phyloP scores from a whole-genome alignment of 2,113 vertebrate species.

The Anhinga rufa region DNA sequence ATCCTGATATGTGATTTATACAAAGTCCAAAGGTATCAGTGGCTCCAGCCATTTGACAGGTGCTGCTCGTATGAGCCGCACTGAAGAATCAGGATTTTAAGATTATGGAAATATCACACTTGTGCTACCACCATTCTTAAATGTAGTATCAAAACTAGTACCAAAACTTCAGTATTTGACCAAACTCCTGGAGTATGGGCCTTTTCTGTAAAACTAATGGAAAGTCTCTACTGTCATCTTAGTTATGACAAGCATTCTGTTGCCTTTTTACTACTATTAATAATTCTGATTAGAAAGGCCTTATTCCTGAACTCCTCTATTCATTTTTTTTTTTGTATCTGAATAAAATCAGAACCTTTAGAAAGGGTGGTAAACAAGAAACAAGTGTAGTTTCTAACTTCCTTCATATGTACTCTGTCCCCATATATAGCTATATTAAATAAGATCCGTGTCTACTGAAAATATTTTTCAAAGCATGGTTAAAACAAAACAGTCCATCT shows the following conservation, averaged over 20 bases:
- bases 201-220: neutral
- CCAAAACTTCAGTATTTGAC: neutral
- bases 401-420: neutral
- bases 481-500: neutral
- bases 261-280: neutral
- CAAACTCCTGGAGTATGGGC: neutral
- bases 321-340: neutral
- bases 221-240: neutral
- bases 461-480: neutral
- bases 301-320: neutral
- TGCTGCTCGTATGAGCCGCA: neutral
- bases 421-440: neutral
- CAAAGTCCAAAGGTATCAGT: neutral
- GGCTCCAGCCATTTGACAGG: neutral
- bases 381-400: neutral
- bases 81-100: neutral
- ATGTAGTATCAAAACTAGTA: neutral
- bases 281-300: neutral
- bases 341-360: neutral
- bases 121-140: neutral
- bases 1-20: neutral
- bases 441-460: neutral
- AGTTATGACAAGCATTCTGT: neutral
- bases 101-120: neutral
- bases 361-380: neutral